These are phyloP conservation scores for Aldrovandia affinis DNA, from an alignment of 2,797 vertebrate genomes.

Conservation along the genomic window DNA sequence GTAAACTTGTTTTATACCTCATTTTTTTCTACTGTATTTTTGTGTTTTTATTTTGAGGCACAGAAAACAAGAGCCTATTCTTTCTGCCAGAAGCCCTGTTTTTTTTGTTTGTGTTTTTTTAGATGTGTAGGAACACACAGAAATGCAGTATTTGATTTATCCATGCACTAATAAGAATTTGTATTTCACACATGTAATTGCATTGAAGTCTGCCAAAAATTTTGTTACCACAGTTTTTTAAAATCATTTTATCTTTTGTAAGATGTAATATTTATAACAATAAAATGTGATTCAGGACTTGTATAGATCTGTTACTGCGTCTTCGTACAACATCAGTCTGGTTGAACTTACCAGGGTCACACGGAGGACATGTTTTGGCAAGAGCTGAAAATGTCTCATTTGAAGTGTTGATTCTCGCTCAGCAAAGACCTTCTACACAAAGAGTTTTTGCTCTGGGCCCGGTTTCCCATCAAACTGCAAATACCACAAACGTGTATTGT, in stretches of 20 bases:
- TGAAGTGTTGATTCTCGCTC: background rate
- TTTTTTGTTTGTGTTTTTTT: constrained; percentile 28
- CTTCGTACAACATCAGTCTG: background rate
- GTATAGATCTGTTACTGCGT: constrained; percentile 17
- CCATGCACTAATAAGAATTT: constrained; percentile 56
- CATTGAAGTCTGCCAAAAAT: constrained; percentile 47
- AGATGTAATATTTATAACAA: constrained; percentile 80
- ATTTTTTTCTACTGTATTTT: constrained; percentile 78
- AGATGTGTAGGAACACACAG: constrained; percentile 31
- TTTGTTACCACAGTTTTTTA: constrained; percentile 55
- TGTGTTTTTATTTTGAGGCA: constrained; percentile 59
- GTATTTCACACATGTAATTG: constrained; percentile 46
- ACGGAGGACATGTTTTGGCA: background rate
- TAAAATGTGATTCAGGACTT: constrained; percentile 74
- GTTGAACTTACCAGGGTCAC: background rate
- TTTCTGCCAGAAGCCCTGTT: constrained; percentile 39
- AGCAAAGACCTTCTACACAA: background rate
- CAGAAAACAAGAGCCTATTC: constrained; percentile 46
- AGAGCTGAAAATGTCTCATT: background rate
- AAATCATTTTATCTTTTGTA: constrained; percentile 64
- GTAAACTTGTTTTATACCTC: constrained; percentile 86
- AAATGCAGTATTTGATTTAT: constrained; percentile 42
- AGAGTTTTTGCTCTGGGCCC: background rate
- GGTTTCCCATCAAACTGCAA: background rate
- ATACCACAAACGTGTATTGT: background rate